Conservation (phyloP, 2,888 invertebrate genomes). For the Norana najaformis region DNA sequence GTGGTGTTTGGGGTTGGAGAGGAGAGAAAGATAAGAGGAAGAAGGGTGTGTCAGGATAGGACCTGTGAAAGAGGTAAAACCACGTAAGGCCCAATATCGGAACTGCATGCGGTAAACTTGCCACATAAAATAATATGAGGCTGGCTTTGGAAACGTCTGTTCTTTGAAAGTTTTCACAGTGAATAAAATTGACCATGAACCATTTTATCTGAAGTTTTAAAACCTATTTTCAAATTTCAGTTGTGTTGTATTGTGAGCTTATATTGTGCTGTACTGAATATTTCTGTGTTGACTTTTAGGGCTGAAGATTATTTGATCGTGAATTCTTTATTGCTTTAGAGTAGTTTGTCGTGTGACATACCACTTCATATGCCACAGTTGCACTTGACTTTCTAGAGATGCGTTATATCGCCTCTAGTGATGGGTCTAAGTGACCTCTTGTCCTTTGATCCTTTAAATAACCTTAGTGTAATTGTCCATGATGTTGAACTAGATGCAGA, state of each 20-base stretch:
- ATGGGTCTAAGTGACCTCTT: not conserved
- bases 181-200: not conserved
- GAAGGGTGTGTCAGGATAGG: too few relatives aligned
- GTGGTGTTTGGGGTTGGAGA: too few relatives aligned
- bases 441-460: not conserved
- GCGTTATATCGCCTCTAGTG: not conserved
- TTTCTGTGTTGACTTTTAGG: not conserved
- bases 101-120: too few relatives aligned
- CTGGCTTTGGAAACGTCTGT: too few relatives aligned
- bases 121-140: too few relatives aligned
- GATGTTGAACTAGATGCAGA: not conserved
- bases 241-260: not conserved
- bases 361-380: not conserved
- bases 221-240: not conserved
- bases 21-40: too few relatives aligned
- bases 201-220: not conserved
- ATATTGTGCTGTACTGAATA: not conserved
- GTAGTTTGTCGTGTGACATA: not conserved
- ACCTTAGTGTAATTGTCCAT: not conserved
- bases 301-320: not conserved
- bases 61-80: too few relatives aligned
- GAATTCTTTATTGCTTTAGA: not conserved
- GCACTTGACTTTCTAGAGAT: not conserved
- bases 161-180: not conserved
- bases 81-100: too few relatives aligned